These are phyloP conservation scores for Rhodophaea formosa DNA, from an alignment of 2,888 invertebrate species.

Conservation along the genomic window DNA sequence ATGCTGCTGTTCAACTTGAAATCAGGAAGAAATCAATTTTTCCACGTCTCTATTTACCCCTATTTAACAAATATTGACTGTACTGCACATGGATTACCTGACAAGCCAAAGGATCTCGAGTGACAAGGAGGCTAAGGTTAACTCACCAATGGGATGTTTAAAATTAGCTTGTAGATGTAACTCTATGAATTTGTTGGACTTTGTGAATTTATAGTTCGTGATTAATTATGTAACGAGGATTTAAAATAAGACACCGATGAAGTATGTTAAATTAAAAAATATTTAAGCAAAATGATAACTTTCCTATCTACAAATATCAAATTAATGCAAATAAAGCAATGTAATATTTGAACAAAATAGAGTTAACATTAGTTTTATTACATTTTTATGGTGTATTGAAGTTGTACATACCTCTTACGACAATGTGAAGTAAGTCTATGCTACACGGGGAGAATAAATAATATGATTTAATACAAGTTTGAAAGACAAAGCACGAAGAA, in stretches of 20 bases:
- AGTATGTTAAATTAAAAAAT: background rate
- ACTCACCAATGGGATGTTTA: constrained; percentile 10
- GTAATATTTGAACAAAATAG: too few relatives aligned
- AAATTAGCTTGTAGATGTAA: constrained; percentile 8
- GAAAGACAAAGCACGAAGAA: background rate
- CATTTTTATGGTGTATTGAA: too few relatives aligned
- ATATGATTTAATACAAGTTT: too few relatives aligned
- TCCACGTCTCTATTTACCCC: background rate
- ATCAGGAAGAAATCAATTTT: background rate
- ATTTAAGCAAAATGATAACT: too few relatives aligned
- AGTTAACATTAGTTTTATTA: too few relatives aligned
- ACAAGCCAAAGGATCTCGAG: constrained; percentile 17
- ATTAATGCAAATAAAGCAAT: too few relatives aligned
- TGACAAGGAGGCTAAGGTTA: constrained; percentile 11
- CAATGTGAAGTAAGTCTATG: too few relatives aligned
- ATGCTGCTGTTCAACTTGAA: too few relatives aligned
- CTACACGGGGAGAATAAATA: too few relatives aligned
- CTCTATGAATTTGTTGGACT: constrained; percentile 5
- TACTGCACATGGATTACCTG: constrained; percentile 13
- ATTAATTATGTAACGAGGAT: background rate
- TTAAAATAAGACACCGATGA: background rate
- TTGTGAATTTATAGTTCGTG: background rate
- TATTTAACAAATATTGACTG: background rate
- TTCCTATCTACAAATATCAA: too few relatives aligned
- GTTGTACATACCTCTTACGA: too few relatives aligned